Percentiles rank a stretch among this genome's conserved stretches.
Conservation (phyloP, 2,888 invertebrate species). For the Drosophila histrio region DNA sequence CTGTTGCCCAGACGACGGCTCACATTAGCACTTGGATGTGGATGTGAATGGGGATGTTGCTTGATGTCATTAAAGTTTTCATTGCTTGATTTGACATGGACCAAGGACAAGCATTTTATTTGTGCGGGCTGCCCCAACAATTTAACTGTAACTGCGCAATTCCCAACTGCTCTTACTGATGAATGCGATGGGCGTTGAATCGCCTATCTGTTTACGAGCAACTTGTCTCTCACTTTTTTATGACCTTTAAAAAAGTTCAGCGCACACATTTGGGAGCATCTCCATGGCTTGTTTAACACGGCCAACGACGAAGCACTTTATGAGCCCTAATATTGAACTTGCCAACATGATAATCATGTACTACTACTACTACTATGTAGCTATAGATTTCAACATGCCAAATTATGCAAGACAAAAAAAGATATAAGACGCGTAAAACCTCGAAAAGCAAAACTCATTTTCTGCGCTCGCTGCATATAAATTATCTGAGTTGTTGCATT, state of each 20-base stretch:
- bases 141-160: slow-evolving; percentile 36
- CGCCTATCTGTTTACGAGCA: slow-evolving; percentile 32
- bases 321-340: slow-evolving; percentile 23
- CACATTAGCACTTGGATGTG: slow-evolving; percentile 19
- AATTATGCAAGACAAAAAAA: slow-evolving; percentile 9
- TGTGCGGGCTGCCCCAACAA: slow-evolving; percentile 37
- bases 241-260: slow-evolving; percentile 45
- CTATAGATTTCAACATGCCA: background rate
- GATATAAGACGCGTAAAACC: background rate
- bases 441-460: slow-evolving; percentile 40
- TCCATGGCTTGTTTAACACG: slow-evolving; percentile 45
- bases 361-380: too few species aligned
- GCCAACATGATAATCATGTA: slow-evolving; percentile 23
- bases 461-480: slow-evolving; percentile 61
- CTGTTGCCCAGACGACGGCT: slow-evolving; percentile 24
- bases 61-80: slow-evolving; percentile 54
- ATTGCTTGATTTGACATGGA: slow-evolving; percentile 53
- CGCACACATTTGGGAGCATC: slow-evolving; percentile 18
- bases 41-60: background rate
- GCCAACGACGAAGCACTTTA: slow-evolving; percentile 12
- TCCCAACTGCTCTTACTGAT: slow-evolving; percentile 23
- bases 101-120: slow-evolving; percentile 6
- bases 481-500: slow-evolving; percentile 46
- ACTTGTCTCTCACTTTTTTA: slow-evolving; percentile 35
- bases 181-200: slow-evolving; percentile 21